Percentiles rank a stretch among this genome's conserved stretches.
These are phyloP conservation scores for Mugil cephalus DNA, from an alignment of 2,113 vertebrate genomes.

Conservation along the genomic window DNA sequence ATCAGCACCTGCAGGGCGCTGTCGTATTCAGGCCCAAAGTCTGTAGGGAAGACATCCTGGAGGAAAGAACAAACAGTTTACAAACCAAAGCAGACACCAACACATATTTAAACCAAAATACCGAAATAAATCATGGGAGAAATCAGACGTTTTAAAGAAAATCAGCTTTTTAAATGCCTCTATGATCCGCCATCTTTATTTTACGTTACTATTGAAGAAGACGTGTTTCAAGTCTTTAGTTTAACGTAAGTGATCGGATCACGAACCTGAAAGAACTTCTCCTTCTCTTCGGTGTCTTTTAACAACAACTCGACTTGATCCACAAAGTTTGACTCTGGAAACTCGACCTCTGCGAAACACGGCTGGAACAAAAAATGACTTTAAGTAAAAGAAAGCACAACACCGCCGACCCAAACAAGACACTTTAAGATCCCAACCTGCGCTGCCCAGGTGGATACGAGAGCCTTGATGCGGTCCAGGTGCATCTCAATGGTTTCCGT, in stretches of 20 bases:
- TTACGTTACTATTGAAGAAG: no score
- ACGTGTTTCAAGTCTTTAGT: no score
- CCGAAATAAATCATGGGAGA: no score
- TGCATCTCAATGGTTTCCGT: constrained; percentile 68
- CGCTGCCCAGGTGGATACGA: constrained; percentile 71
- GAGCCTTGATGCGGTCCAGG: constrained; percentile 68
- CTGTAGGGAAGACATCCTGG: constrained; percentile 81
- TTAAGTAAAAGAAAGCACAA: background rate
- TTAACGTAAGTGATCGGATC: background rate
- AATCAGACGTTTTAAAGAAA: no score
- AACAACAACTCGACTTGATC: constrained; percentile 75
- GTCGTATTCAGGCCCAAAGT: constrained; percentile 85
- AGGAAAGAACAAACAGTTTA: background rate
- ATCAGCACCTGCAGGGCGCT: constrained; percentile 84
- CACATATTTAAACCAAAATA: no score
- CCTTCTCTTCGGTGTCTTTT: constrained; percentile 74
- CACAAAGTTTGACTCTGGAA: constrained; percentile 78
- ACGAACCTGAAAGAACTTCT: constrained; percentile 79
- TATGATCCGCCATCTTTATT: no score
- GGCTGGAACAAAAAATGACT: constrained; percentile 50
- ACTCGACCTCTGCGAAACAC: constrained; percentile 73
- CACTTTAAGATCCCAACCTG: constrained; percentile 62
- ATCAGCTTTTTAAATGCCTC: no score
- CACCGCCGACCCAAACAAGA: rapidly evolving
- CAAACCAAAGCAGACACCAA: background rate